Percentiles rank a stretch among this genome's conserved stretches.
Conservation (phyloP, 2,888 invertebrate genomes). For the Pelosia muscerda region DNA sequence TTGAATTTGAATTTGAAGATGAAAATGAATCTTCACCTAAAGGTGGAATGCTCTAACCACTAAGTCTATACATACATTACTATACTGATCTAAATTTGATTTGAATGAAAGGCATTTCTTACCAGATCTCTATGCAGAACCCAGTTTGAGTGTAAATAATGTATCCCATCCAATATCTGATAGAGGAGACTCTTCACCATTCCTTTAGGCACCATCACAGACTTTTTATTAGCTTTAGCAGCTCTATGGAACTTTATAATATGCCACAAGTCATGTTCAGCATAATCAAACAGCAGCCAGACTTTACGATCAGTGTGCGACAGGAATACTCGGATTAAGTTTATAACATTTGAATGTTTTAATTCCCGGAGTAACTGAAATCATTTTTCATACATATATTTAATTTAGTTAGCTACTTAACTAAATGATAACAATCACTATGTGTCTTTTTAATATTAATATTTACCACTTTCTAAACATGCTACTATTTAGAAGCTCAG, state of each 20-base stretch:
- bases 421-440: too few relatives aligned
- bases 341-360: slow-evolving; percentile 98
- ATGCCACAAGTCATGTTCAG: slow-evolving; percentile 99
- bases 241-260: slow-evolving; percentile 99
- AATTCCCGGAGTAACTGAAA: slow-evolving; percentile 96
- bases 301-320: slow-evolving; percentile 99
- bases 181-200: slow-evolving; percentile 99
- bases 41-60: too few relatives aligned
- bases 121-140: slow-evolving; percentile 98
- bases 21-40: too few relatives aligned
- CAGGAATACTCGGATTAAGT: slow-evolving; percentile 97
- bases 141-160: slow-evolving; percentile 99
- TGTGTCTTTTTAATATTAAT: too few relatives aligned
- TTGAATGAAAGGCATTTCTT: slow-evolving; percentile 62
- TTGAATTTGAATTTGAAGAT: too few relatives aligned
- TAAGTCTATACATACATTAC: too few relatives aligned
- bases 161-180: slow-evolving; percentile 99
- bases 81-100: too few relatives aligned
- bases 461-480: too few relatives aligned
- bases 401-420: too few relatives aligned
- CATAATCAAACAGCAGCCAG: slow-evolving; percentile 98
- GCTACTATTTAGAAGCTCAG: too few relatives aligned
- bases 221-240: slow-evolving; percentile 98
- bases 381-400: not conserved
- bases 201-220: slow-evolving; percentile 97